Base-by-base conservation (phyloP, 2,888 invertebrate species). In the Euzetes globulus region DNA sequence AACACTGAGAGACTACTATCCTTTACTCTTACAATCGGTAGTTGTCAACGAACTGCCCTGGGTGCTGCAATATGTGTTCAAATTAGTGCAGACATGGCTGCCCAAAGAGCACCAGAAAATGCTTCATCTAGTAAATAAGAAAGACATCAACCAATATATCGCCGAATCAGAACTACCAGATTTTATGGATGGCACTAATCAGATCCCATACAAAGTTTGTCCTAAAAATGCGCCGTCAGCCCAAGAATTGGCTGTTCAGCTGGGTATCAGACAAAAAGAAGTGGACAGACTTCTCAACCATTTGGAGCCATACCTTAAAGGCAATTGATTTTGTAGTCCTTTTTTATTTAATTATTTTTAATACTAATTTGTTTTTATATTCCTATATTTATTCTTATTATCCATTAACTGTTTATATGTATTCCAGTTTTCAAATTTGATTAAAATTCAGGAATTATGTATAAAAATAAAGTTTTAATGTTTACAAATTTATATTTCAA, bases 1-100 rank as follows among this genome's bases (percentile, higher is more conserved):
- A 17, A 45, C 25, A 7, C 17, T 71, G 9, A 22, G 52, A 19
- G 29, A 27, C 45, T 33, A 37, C 17, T 74, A 74, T 45, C 41
- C 37, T 9, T 29, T 52, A 7, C 29, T 74, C 11, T 50, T 74
- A n/a, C n/a, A 52, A 45, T 47, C 29, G 15, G 55, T 52, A 1
- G 15, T 74, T 1, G 50, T 74, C 15, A 47, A 74, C 22, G 74
- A 74, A 55, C n/a, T 71, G 11, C 74, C 70, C 19, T 74, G 27
- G 29, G 9, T 74, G 11, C 27, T 74, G 27, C 15, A 71, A 4
- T 74, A 71, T 33, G 19, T 74, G 13, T 47, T 74, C 52, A 74
- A 74, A 60, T 22, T 74, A 19, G 70, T 74, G 17, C 33, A 71
- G 58, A 27, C 71, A 37, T 74, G 74, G 74, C 47, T 70, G n/a